Percentiles rank a stretch among this genome's conserved stretches.
Conservation (phyloP, 2,113 vertebrate genomes). For the Numida meleagris region DNA sequence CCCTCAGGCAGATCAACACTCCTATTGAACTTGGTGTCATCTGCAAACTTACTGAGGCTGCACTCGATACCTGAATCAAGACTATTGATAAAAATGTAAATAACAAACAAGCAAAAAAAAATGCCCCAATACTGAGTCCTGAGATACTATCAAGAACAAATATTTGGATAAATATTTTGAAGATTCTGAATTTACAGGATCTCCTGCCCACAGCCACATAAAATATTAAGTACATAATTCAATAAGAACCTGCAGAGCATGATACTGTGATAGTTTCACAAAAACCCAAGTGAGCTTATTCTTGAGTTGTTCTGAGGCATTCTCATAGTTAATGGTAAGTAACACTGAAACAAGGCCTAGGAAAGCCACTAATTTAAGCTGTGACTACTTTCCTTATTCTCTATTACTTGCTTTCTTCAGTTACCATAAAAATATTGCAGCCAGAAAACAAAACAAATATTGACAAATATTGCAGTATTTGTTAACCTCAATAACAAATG, state of each 20-base stretch:
- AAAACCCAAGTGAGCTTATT: background rate
- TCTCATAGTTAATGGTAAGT: background rate
- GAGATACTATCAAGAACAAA: background rate
- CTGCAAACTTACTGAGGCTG: background rate
- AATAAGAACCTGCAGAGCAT: background rate
- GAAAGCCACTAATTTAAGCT: background rate
- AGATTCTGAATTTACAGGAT: background rate
- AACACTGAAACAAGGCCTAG: background rate
- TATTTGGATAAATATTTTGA: background rate
- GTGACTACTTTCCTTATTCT: background rate
- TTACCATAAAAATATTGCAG: background rate
- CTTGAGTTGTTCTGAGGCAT: background rate
- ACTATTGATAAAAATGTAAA: background rate
- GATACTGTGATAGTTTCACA: background rate
- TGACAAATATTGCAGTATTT: background rate
- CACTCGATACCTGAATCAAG: background rate
- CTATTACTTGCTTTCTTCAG: background rate
- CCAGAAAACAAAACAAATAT: background rate
- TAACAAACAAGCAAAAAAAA: background rate
- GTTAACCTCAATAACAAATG: background rate
- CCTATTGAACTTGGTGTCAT: background rate
- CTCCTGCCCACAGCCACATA: background rate
- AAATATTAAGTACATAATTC: background rate
- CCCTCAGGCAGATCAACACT: background rate
- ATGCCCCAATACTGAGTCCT: background rate